A percentile compares a stretch with the other conserved stretches of the same genome.
These are phyloP conservation scores for Myocastor coypus DNA, from an alignment of 2,113 vertebrate genomes.

Conservation along the genomic window DNA sequence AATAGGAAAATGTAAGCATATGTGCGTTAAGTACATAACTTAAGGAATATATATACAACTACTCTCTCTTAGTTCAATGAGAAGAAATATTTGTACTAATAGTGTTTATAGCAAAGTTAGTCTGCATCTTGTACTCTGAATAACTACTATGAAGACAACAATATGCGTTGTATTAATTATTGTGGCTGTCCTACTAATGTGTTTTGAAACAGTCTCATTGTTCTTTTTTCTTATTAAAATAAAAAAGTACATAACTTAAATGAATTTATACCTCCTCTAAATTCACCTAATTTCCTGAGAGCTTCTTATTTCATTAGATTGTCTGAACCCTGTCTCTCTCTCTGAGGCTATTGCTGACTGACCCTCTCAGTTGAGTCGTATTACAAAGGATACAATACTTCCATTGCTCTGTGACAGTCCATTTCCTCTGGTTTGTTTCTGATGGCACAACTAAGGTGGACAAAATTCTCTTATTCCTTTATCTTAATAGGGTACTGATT, in stretches of 20 bases:
- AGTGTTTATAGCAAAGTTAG: too few species aligned
- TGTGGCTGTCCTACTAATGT: too few species aligned
- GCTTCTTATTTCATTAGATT: background rate
- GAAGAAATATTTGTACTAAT: too few species aligned
- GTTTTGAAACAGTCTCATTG: too few species aligned
- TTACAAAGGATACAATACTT: constrained; percentile 9
- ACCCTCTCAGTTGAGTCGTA: background rate
- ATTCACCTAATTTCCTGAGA: constrained; percentile 41
- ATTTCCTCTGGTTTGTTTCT: constrained; percentile 59
- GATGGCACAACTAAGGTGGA: background rate
- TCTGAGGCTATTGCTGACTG: background rate
- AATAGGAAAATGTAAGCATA: constrained; percentile 40
- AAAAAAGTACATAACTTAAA: constrained; percentile 24
- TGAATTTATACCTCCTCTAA: constrained; percentile 53
- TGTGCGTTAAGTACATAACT: constrained; percentile 24
- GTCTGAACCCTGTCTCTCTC: background rate
- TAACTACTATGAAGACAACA: too few species aligned
- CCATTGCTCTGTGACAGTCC: background rate
- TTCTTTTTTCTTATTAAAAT: too few species aligned
- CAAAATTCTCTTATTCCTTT: constrained; percentile 65
- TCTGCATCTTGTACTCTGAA: too few species aligned
- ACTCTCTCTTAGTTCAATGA: too few species aligned
- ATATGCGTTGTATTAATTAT: too few species aligned
- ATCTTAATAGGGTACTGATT: constrained; percentile 47
- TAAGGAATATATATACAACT: too few species aligned